A percentile compares a stretch with the other conserved stretches of the same genome.
Evolutionary conservation across 92 coral and sea anemone genomes (phyloP).

Genomic region (Hydrozoanthus gracilis): DNA sequence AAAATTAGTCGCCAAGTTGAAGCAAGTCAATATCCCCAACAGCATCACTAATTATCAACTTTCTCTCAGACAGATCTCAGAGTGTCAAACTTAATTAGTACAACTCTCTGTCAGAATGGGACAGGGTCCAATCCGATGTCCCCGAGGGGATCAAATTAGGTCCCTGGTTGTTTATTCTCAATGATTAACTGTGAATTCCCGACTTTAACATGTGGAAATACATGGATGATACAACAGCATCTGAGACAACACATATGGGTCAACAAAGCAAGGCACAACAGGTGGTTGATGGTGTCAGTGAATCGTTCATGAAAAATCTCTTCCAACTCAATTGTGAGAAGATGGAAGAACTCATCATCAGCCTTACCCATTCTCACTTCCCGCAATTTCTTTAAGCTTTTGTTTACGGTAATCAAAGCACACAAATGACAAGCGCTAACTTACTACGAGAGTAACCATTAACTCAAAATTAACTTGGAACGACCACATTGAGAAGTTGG

Average conservation of each 20-base stretch:
- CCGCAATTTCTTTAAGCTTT: constrained; percentile 27
- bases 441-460: constrained; percentile 46
- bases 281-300: constrained; percentile 37
- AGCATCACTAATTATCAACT: too few relatives aligned
- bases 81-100: too few relatives aligned
- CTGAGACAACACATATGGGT: constrained; percentile 12
- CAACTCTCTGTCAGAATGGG: too few relatives aligned
- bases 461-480: constrained; percentile 46
- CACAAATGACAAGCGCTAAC: constrained; percentile 25
- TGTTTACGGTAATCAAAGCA: constrained; percentile 36
- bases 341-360: constrained; percentile 43
- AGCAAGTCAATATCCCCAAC: too few relatives aligned
- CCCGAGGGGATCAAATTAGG: too few relatives aligned
- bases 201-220: too few relatives aligned
- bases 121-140: too few relatives aligned
- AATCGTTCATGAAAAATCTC: constrained; percentile 38
- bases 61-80: too few relatives aligned
- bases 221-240: not conserved
- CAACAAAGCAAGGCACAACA: constrained; percentile 42
- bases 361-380: constrained; percentile 46
- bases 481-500: constrained; percentile 8
- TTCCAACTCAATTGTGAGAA: constrained; percentile 49
- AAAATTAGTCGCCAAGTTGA: too few relatives aligned
- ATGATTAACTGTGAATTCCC: too few relatives aligned
- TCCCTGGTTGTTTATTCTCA: too few relatives aligned